Base-by-base conservation (phyloP, 2,113 vertebrate genomes). In the Rhabdomys dilectus region DNA sequence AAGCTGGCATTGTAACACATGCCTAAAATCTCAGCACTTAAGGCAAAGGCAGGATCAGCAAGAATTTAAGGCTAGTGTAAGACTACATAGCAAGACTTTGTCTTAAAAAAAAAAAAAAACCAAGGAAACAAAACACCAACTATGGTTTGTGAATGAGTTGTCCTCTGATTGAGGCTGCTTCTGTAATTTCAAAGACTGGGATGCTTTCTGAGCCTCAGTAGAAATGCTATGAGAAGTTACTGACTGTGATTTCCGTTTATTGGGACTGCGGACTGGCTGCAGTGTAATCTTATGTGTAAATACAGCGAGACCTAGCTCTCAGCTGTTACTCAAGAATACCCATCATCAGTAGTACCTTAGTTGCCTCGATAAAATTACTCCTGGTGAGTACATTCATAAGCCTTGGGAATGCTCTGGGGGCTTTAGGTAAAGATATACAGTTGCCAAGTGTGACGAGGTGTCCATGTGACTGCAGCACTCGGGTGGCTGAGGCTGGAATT, bases 241-340 rank as follows among this genome's bases (percentile, higher is more conserved):
- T 86, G 70, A 80, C 77, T 95, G 72, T 73, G 29, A 53, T 84
- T 95, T 93, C 89, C 13, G 15, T 75, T 87, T 92, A 88, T 75
- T 89, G 34, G 21, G 34, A 64, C 39, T 91, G 64, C 42, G 89
- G 45, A 70, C 77, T 64, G 21, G 42, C 9, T 80, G 21, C 7
- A 72, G 0, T 92, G 7, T 72, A n/a, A 22, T 48, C 56, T 42
- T 19, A 31, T n/a, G 17, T 58, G 51, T 89, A 86, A 72, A 60
- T 72, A 26, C 53, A 42, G 56, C 56, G 9, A 75, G 70, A 51
- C 26, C 42, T 75, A 42, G 75, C 56, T 82, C 17, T 82, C 82
- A 72, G 17, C 31, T 24, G 42, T 94, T 93, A 68, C 91, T 81
- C 60, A 73, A 70, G 60, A 42, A 29, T 64, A 53, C 73, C 73